Evolutionary conservation across 2,113 vertebrate genomes (phyloP).

Genomic region (Tichodroma muraria): DNA sequence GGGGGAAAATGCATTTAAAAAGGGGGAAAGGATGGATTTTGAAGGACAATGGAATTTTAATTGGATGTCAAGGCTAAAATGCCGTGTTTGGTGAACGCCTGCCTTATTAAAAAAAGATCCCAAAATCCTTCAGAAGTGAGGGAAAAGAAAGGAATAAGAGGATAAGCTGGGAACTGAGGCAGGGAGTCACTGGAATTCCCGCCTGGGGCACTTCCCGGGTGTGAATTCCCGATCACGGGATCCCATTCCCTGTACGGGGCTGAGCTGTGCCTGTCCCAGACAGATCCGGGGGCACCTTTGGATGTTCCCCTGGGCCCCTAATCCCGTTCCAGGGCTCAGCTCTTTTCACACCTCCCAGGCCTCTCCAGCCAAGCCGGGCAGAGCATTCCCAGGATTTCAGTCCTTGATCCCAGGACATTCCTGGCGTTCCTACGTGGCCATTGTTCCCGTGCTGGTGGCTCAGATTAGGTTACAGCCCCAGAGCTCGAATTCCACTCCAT

Average conservation of each 20-base stretch:
- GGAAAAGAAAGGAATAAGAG: not conserved
- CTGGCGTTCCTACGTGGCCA: not conserved
- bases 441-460: not conserved
- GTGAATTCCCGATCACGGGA: not conserved
- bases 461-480: not conserved
- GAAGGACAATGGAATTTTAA: too few species aligned
- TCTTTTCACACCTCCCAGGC: not conserved
- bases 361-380: not conserved
- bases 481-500: not conserved
- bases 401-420: not conserved
- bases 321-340: accelerated
- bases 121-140: not conserved
- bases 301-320: too few species aligned
- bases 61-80: too few species aligned
- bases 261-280: not conserved
- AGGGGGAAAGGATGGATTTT: too few species aligned
- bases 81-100: too few species aligned
- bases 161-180: not conserved
- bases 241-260: not conserved
- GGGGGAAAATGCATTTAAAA: too few species aligned
- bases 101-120: not conserved
- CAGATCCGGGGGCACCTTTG: not conserved
- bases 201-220: not conserved
- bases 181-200: not conserved
- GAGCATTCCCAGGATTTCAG: not conserved